Evolutionary conservation across 1,140 invertebrate species (phyloP), one percentile per base, ranked within the genome.

Genomic region (Drosophila kepulauana): DNA sequence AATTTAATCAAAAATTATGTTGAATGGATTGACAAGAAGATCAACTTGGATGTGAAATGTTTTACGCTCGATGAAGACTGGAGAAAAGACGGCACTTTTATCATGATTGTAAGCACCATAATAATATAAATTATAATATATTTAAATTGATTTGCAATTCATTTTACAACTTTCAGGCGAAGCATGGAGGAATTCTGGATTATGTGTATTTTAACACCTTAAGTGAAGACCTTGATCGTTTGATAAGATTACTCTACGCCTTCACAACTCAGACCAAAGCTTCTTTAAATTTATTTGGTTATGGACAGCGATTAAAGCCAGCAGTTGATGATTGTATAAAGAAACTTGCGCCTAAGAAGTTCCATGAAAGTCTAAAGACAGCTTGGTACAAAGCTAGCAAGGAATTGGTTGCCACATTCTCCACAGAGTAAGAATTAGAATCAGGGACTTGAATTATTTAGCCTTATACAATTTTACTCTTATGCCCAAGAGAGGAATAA

Each of bases 71-170:
- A 62, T 15, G 48, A 45, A 1, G 35, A 52, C 20, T 84, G 81
- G 81, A 61, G 16, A 10, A 64, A 13, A 3, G 66, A 79, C 52
- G 81, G 81, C n/a, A 84, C 81, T 48, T 84, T 76, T 75, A 52
- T 64, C 1, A 52, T 64, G 7, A 64, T 64, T 16, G 62, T 64
- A 52, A 41, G 8, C 7, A 25, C 13, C 0, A 3, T 0, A 38
- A 2, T 2, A 8, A 38, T 38, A 38, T 35, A 35, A 10, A 35
- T 7, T 8, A 8, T 35, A 3, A 20, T 8, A 8, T 38, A 7
- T 38, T 25, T 25, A 25, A 25, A 25, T 25, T 25, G 20, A 3
- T 4, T 0, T 25, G 3, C 3, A 0, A 25, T 25, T 25, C 0
- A 25, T 25, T 25, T 25, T 0, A 25, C 20, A 0, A 25, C 20